Evolutionary conservation across 2,888 invertebrate genomes (phyloP).

Genomic region (Adineta ricciae): DNA sequence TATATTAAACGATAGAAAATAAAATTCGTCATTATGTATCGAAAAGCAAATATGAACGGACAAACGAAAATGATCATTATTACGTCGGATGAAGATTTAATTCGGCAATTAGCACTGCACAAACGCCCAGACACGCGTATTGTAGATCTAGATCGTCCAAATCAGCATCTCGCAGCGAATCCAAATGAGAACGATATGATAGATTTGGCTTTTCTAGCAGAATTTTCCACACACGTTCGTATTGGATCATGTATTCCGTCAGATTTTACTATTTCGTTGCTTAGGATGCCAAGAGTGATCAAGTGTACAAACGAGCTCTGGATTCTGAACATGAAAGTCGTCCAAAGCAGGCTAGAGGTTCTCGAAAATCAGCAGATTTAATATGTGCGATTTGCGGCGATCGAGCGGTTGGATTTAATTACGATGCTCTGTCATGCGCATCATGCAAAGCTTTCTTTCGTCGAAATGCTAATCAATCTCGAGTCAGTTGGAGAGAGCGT

Average conservation of each 20-base stretch:
- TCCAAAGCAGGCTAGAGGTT: not conserved
- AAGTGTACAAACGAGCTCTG: not conserved
- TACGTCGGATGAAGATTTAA: not conserved
- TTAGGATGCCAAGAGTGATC: not conserved
- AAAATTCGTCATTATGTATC: no score
- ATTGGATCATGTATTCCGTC: no score
- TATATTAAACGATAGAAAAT: no score
- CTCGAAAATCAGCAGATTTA: not conserved
- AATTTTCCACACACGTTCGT: not conserved
- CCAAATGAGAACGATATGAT: not conserved
- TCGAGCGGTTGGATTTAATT: not conserved
- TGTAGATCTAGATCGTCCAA: not conserved
- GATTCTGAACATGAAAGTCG: not conserved
- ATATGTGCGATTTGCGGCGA: not conserved
- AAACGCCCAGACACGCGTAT: not conserved
- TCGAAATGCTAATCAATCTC: not conserved
- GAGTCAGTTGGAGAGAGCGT: not conserved
- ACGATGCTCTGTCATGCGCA: not conserved
- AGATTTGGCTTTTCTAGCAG: not conserved
- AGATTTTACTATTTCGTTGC: no score
- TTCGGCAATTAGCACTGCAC: not conserved
- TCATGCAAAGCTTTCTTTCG: not conserved
- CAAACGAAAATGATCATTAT: not conserved
- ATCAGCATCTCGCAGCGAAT: not conserved
- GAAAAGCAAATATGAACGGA: no score